Evolutionary conservation across 2,888 invertebrate genomes (phyloP).

Genomic region (Cryptophagus acutangulus): DNA sequence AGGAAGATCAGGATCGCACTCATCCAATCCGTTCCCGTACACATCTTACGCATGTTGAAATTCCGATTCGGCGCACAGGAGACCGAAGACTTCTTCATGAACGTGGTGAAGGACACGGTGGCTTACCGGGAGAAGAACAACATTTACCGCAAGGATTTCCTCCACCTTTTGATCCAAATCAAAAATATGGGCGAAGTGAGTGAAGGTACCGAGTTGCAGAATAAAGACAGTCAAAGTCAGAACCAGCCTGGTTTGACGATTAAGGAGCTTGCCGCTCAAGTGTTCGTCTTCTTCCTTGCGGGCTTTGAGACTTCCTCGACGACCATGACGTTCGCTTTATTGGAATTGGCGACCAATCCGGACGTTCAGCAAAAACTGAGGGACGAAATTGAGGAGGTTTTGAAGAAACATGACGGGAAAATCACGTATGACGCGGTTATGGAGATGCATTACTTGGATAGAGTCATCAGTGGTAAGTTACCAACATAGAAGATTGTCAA

Average conservation of each 20-base stretch:
- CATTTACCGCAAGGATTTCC: conserved; percentile 51
- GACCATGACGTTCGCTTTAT: conserved; percentile 23
- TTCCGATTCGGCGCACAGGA: conserved; percentile 28
- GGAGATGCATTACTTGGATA: too few relatives aligned
- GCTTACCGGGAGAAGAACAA: conserved; percentile 48
- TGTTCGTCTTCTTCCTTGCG: conserved; percentile 24
- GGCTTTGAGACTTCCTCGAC: conserved; percentile 28
- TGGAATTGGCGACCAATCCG: too few relatives aligned
- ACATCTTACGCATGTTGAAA: conserved; percentile 23
- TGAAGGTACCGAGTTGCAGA: conserved; percentile 31
- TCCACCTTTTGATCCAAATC: conserved; percentile 52
- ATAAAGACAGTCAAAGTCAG: conserved; percentile 13
- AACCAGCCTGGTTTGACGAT: conserved; percentile 5
- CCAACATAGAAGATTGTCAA: too few relatives aligned
- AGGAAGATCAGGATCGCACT: neutral
- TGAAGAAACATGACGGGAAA: too few relatives aligned
- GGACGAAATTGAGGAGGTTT: too few relatives aligned
- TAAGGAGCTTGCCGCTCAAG: conserved; percentile 22
- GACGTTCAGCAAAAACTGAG: too few relatives aligned
- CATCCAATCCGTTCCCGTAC: neutral
- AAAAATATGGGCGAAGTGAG: conserved; percentile 38
- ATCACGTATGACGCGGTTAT: too few relatives aligned
- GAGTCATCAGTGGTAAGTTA: too few relatives aligned
- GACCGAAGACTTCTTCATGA: conserved; percentile 46
- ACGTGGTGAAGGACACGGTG: conserved; percentile 46